Base-by-base conservation (phyloP, 2,888 invertebrate genomes). In the Hoplodrina blanda region DNA sequence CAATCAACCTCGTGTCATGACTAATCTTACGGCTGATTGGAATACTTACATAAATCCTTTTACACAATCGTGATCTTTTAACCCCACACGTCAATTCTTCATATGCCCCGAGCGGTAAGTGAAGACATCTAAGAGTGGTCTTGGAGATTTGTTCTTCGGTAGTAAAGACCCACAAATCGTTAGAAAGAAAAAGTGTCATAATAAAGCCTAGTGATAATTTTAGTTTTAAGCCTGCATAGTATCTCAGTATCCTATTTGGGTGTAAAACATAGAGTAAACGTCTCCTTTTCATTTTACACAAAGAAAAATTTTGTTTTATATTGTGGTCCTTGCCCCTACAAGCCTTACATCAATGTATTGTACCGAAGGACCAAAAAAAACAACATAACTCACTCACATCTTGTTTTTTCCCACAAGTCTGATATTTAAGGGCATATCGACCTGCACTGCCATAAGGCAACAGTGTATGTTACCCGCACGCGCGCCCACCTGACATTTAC, bases 401-500 rank as follows among this genome's bases (percentile, higher is more conserved):
- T 59, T 37, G 30, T 63, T 78, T 78, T 78, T 78, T 65, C 64
- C 19, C 57, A 64, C 81, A 64, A 64, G 66, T 50, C 17, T 63
- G 66, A 64, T 78, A 63, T 76, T 71, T 76, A 78, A 81, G 81
- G 78, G 78, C 81, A 81, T 62, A 62, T 71, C 77, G 63, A 80
- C 63, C 72, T 78, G 66, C 46, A 19, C 54, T 59, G 33, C 71
- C 72, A 84, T 83, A 84, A 76, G 69, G 79, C 76, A 78, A 84
- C 76, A 73, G 67, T 59, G 69, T 79, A 61, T 74, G 70, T 71
- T 70, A 78, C 74, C 76, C 82, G 80, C 84, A 84, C 85, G 84
- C 82, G 85, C 82, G 69, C 70, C 69, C 84, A 80, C 84, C 84
- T 83, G 83, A 82, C 83, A 83, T 85, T 85, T 84, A 76, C 78